Base-by-base conservation (phyloP, 2,113 vertebrate species). In the Corythornis cristatus region DNA sequence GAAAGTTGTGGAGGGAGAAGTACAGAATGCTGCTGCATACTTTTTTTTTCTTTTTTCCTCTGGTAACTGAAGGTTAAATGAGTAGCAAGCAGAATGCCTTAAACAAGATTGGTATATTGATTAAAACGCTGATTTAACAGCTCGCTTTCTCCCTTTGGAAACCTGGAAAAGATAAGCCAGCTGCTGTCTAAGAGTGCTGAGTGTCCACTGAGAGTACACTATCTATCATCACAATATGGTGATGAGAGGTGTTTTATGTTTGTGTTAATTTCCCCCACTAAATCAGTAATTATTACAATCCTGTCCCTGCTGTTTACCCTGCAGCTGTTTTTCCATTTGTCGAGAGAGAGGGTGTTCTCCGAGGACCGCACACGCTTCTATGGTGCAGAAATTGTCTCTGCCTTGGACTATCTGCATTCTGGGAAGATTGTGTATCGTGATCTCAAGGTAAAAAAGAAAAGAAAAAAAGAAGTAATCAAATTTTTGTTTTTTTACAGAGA, bases 251-350 rank as follows among this genome's bases (percentile, higher is more conserved):
- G 98, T 99, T 99, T 99, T 99, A 99, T 99, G 99, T 99, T 98
- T 99, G 99, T 99, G 99, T 99, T 99, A 99, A 99, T 99, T 99
- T 99, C 98, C 99, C 98, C 98, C 98, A 99, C 99, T 99, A 99
- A 99, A 99, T 99, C 99, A 99, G 99, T 99, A 99, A 99, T 99
- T 99, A 99, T 99, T 99, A 99, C 99, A 99, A 98, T 98, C 98
- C 98, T 98, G 98, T 99, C 99, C 99, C 99, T 98, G 98, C 99
- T 98, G 98, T 98, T 98, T 98, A 98, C 98, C 98, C 98, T 98
- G 98, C 99, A 99, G 99, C 99, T 99, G 99, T 99, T 99, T 99
- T 99, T 99, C 99, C 99, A 99, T 99, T 99, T 99, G 99, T 99
- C 99, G 98, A 99, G 99, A 99, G 99, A 99, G 98, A 98, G 99